Percentiles rank a stretch among this genome's conserved stretches.
phyloP scores from a whole-genome alignment of 2,797 vertebrate genomes.

The Salmo trutta region DNA sequence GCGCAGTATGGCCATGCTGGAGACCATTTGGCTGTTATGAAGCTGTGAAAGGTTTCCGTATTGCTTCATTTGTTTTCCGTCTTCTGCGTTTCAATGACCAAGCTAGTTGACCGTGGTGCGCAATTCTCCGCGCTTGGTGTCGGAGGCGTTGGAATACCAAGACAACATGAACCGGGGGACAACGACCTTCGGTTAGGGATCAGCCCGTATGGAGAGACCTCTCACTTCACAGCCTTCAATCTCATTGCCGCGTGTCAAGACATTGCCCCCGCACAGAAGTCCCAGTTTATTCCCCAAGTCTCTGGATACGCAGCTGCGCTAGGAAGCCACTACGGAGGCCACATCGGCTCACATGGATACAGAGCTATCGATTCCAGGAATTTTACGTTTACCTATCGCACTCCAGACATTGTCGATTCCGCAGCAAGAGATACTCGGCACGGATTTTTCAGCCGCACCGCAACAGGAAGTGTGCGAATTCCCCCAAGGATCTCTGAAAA shows the following conservation, averaged over 20 bases:
- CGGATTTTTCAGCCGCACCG: constrained; percentile 82
- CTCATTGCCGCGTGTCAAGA: constrained; percentile 93
- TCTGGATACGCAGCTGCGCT: constrained; percentile 89
- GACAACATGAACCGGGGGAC: constrained; percentile 90
- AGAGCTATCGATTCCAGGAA: constrained; percentile 94
- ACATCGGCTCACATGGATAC: constrained; percentile 90
- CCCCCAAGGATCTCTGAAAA: constrained; percentile 89
- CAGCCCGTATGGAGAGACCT: constrained; percentile 89
- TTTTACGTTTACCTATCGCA: constrained; percentile 95
- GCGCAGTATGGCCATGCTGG: neutral
- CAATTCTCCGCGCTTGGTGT: constrained; percentile 95
- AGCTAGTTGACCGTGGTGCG: constrained; percentile 96
- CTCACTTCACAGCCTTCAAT: constrained; percentile 92
- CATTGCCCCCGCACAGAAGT: constrained; percentile 90
- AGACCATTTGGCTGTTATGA: neutral
- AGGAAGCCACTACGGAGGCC: constrained; percentile 84
- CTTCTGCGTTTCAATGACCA: constrained; percentile 81
- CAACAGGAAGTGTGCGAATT: constrained; percentile 82
- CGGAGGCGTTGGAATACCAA: constrained; percentile 89
- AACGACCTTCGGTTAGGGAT: constrained; percentile 88
- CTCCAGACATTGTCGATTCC: constrained; percentile 79
- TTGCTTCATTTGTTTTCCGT: constrained; percentile 46
- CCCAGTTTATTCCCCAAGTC: constrained; percentile 93
- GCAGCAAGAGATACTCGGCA: constrained; percentile 82
- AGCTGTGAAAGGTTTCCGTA: neutral